Percentiles rank a stretch among this genome's conserved stretches.
phyloP scores from a whole-genome alignment of 2,113 vertebrate genomes.

The Platysteira castanea region DNA sequence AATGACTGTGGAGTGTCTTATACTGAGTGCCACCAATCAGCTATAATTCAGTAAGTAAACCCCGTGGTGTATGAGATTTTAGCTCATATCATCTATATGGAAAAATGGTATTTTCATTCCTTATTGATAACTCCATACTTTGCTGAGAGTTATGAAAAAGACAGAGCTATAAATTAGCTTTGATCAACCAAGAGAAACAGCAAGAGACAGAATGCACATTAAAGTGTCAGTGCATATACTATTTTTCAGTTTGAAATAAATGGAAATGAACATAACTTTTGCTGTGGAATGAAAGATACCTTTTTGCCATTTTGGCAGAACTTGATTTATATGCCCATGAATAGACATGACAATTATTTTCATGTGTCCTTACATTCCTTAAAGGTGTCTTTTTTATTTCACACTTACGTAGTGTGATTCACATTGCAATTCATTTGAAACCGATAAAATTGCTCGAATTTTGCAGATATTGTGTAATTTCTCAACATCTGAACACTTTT shows the following conservation, averaged over 20 bases:
- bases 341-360: neutral
- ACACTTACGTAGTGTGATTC: neutral
- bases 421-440: neutral
- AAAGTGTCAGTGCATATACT: neutral
- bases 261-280: neutral
- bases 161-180: neutral
- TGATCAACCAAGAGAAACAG: neutral
- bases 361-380: neutral
- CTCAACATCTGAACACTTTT: neutral
- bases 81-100: neutral
- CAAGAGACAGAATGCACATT: neutral
- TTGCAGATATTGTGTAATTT: neutral
- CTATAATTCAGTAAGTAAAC: neutral
- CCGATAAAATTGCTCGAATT: neutral
- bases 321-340: neutral
- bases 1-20: neutral
- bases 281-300: neutral
- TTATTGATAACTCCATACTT: neutral
- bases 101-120: neutral
- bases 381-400: neutral
- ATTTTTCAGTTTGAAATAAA: slow-evolving; percentile 3
- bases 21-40: neutral
- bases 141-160: neutral
- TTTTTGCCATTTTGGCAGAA: neutral
- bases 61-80: neutral